These are phyloP conservation scores for Telenomus remus DNA, from an alignment of 1,140 invertebrate genomes.

Conservation along the genomic window DNA sequence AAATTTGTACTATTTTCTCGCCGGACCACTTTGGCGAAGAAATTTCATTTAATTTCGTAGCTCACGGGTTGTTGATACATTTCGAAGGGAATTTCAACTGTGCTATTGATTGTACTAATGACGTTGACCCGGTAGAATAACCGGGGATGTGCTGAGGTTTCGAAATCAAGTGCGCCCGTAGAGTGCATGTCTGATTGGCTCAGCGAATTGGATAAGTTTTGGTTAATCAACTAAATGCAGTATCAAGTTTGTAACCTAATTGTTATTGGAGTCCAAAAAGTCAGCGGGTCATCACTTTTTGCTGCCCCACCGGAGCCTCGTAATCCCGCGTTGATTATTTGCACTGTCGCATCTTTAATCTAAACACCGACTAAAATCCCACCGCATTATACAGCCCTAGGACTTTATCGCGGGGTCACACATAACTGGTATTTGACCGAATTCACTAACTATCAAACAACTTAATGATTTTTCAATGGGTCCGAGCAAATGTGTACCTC, in stretches of 20 bases:
- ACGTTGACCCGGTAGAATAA: conserved; percentile 7
- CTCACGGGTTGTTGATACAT: too few species aligned
- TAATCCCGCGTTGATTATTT: too few species aligned
- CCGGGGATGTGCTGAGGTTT: conserved; percentile 1
- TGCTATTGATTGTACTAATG: neutral
- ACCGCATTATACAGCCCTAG: too few species aligned
- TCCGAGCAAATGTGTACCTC: conserved; percentile 33
- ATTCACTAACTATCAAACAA: conserved; percentile 18
- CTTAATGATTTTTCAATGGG: conserved; percentile 47
- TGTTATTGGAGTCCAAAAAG: too few species aligned
- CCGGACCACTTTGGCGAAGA: too few species aligned
- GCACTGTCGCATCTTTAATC: too few species aligned
- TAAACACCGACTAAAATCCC: too few species aligned
- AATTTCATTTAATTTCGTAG: too few species aligned
- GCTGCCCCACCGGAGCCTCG: too few species aligned
- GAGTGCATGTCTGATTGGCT: conserved; percentile 2
- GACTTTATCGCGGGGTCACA: neutral
- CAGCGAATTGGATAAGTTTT: neutral
- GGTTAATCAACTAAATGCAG: neutral
- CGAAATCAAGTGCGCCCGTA: conserved; percentile 1
- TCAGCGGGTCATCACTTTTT: too few species aligned
- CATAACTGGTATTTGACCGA: conserved; percentile 7
- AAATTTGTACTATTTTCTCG: too few species aligned
- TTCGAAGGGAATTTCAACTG: conserved; percentile 1
- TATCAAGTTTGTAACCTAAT: too few species aligned